Base-by-base conservation (phyloP, 1,140 invertebrate genomes). In the Trissolcus basalis region DNA sequence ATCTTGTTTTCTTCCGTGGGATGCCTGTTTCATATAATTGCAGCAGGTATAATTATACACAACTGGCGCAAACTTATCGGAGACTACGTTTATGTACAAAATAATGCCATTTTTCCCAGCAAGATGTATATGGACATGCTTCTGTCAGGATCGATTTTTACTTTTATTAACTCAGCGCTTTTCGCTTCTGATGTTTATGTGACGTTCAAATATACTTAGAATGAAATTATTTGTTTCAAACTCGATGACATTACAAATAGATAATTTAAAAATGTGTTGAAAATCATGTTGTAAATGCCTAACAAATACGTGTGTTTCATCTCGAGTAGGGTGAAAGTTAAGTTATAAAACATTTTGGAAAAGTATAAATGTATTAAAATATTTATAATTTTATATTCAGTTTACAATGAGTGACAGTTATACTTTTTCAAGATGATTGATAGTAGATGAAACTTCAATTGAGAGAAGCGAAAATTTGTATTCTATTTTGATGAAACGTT, bases 1-100 rank as follows among this genome's bases (percentile, higher is more conserved):
- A 81, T 91, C 9, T 81, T 91, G n/a, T 93, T 93, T 77, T 90
- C 92, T 0, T 79, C 91, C 1, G 75, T 91, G 3, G 92, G 91
- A 1, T 89, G 90, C 15, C 84, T 91, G 12, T 85, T 94, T 65
- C 92, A 93, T 78, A 84, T 92, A 1, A 89, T 92, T 2, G 90
- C 92, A 0, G 92, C 90, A 10, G 90, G 88, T 36, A 84, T 93
- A 16, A 91, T 92, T 27, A 89, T 92, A 51, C 90, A 91, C 74
- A 91, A 91, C 87, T 91, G 90, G 89, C 86, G 82, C 68, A 87
- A 84, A 27, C 76, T 85, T 7, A 56, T 81, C 36, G 74, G 81
- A 4, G 77, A 79, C 43, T 83, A 83, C 56, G 79, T 81, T 41
- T 84, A 89, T 16, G 82, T 87, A 13, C 81, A 85, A 45, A 89